phyloP scores from a whole-genome alignment of 2,888 invertebrate genomes.

The Zhuqinia jingwanae region DNA sequence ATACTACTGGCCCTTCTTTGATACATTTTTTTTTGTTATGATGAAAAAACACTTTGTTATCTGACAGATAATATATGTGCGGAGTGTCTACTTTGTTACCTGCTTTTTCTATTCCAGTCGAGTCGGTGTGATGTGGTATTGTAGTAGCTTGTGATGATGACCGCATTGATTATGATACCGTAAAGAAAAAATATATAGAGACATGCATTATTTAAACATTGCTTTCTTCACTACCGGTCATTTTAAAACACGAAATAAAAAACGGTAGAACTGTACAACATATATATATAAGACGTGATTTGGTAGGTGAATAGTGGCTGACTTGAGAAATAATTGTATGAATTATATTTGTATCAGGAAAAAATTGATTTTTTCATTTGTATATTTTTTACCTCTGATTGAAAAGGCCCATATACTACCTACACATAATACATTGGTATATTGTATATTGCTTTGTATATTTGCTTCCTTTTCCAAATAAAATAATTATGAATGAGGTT shows the following conservation, averaged over 20 bases:
- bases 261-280: background rate
- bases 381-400: too few species aligned
- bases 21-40: slow-evolving; percentile 50
- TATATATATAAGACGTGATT: background rate
- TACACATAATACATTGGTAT: too few species aligned
- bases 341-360: slow-evolving; percentile 51
- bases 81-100: background rate
- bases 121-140: background rate
- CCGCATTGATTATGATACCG: background rate
- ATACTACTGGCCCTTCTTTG: slow-evolving; percentile 40
- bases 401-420: too few species aligned
- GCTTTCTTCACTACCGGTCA: too few species aligned
- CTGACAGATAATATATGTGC: too few species aligned
- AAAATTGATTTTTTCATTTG: too few species aligned
- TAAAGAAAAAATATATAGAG: background rate
- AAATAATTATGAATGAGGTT: too few species aligned
- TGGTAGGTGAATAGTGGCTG: background rate
- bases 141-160: background rate
- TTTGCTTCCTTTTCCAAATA: too few species aligned
- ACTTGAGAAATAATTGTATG: slow-evolving; percentile 33
- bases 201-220: too few species aligned
- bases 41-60: slow-evolving; percentile 49
- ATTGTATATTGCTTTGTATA: too few species aligned
- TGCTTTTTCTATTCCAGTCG: slow-evolving; percentile 9
- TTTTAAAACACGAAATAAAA: too few species aligned